Percentiles rank a stretch among this genome's conserved stretches.
Conservation (phyloP, 2,113 vertebrate species). For the Sturnira hondurensis region DNA sequence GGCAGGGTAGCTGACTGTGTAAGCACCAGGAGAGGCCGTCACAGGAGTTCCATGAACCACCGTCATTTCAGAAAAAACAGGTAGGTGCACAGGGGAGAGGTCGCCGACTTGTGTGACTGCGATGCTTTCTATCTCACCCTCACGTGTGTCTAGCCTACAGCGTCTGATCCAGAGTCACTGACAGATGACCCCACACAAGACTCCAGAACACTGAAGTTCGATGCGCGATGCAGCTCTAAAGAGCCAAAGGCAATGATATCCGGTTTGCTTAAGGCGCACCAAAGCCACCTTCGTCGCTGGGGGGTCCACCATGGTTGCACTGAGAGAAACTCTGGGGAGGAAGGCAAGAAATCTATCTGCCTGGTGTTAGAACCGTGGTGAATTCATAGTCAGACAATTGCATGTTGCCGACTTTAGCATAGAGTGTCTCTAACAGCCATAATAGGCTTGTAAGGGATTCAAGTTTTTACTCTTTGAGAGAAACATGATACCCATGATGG, state of each 20-base stretch:
- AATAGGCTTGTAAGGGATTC: background rate
- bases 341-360: background rate
- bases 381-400: background rate
- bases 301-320: fast-evolving
- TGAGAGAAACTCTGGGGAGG: background rate
- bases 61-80: background rate
- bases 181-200: background rate
- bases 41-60: fast-evolving
- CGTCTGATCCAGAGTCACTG: background rate
- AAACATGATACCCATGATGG: fast-evolving
- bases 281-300: background rate
- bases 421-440: background rate
- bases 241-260: background rate
- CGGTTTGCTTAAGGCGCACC: background rate
- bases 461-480: background rate
- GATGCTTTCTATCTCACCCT: background rate
- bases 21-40: background rate
- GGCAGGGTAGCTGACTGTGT: background rate
- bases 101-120: no score
- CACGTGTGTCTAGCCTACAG: no score
- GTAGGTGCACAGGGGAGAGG: fast-evolving
- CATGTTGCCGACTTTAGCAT: background rate
- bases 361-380: background rate
- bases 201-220: background rate
- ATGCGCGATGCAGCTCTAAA: fast-evolving